Evolutionary conservation across 1,140 invertebrate genomes (phyloP).

Genomic region (Drosophila micromelanica): DNA sequence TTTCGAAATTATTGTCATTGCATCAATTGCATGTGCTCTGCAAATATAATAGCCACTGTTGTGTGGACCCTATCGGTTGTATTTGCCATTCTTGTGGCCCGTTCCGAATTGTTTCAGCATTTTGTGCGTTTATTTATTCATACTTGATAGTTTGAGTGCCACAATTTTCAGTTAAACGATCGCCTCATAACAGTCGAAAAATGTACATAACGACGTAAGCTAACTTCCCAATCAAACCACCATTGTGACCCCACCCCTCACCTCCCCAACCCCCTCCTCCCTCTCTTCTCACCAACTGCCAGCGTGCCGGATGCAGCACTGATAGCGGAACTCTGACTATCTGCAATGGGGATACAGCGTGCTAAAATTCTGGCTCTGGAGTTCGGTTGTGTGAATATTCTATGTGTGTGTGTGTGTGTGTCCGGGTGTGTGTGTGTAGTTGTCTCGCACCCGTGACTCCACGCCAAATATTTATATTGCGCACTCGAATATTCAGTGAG

Average conservation of each 20-base stretch:
- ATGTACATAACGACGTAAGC: slow-evolving; percentile 37
- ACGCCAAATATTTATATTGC: slow-evolving; percentile 46
- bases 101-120: slow-evolving; percentile 5
- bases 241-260: background rate
- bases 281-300: background rate
- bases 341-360: slow-evolving; percentile 5
- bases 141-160: slow-evolving; percentile 31
- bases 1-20: background rate
- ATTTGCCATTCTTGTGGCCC: background rate
- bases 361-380: background rate
- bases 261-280: background rate
- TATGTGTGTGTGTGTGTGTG: background rate
- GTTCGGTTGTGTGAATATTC: background rate
- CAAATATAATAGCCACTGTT: background rate
- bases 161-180: slow-evolving; percentile 34
- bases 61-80: background rate
- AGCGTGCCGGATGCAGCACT: slow-evolving; percentile 29
- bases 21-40: background rate
- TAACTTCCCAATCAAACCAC: slow-evolving; percentile 31
- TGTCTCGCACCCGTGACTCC: slow-evolving; percentile 3
- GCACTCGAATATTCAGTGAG: slow-evolving; percentile 72
- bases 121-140: slow-evolving; percentile 34
- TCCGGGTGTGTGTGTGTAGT: background rate
- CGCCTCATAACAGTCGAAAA: slow-evolving; percentile 18
- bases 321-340: slow-evolving; percentile 45